These are phyloP conservation scores for Melanotaenia pygmaea DNA, from an alignment of 2,797 vertebrate genomes.

Conservation along the genomic window DNA sequence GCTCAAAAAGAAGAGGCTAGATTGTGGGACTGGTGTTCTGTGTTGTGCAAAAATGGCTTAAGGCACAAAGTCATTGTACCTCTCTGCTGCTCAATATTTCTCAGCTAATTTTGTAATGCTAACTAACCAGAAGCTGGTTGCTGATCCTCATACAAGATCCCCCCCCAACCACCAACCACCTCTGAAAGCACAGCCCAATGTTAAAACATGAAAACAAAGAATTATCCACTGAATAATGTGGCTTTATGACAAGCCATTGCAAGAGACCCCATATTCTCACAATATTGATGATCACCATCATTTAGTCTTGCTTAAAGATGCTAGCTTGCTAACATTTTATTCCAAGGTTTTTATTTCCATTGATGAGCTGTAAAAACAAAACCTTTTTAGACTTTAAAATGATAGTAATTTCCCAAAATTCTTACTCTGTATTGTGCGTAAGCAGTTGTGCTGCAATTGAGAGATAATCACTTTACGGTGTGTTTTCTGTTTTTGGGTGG, in stretches of 20 bases:
- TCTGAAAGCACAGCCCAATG: constrained; percentile 66
- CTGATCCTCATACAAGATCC: constrained; percentile 31
- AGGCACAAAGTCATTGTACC: constrained; percentile 79
- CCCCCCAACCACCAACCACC: constrained; percentile 6
- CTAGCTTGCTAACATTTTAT: constrained; percentile 57
- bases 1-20: constrained; percentile 61
- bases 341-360: constrained; percentile 40
- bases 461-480: constrained; percentile 54
- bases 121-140: constrained; percentile 67
- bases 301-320: constrained; percentile 56
- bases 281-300: constrained; percentile 55
- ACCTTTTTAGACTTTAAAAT: constrained; percentile 45
- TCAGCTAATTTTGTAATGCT: constrained; percentile 71
- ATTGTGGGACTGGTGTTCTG: constrained; percentile 60
- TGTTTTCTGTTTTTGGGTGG: constrained; percentile 45
- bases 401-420: constrained; percentile 46
- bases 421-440: constrained; percentile 38
- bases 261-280: constrained; percentile 53
- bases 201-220: constrained; percentile 55
- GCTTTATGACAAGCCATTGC: constrained; percentile 50
- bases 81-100: constrained; percentile 78
- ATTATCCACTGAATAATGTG: constrained; percentile 46
- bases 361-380: constrained; percentile 57
- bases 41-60: constrained; percentile 69
- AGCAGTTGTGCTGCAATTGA: constrained; percentile 44